Conservation (phyloP, 2,888 invertebrate species). For the Euplexia lucipara region DNA sequence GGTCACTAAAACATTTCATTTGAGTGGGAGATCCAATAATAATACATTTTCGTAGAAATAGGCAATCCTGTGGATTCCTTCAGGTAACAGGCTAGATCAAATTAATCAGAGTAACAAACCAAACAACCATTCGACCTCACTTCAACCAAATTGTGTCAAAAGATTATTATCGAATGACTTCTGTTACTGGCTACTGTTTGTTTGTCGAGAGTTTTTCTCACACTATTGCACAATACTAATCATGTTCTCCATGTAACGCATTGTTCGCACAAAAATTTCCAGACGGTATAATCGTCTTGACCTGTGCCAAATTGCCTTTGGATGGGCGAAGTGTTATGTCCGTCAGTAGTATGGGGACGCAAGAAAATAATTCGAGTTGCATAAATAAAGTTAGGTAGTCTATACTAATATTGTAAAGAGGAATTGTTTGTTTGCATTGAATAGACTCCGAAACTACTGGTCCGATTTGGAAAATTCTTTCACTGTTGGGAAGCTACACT, state of each 20-base stretch:
- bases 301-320: conserved; percentile 35
- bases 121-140: background rate
- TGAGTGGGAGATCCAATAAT: too few relatives aligned
- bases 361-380: conserved; percentile 6
- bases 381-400: conserved; percentile 5
- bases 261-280: conserved; percentile 56
- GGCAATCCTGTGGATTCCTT: too few relatives aligned
- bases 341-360: background rate
- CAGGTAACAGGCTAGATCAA: too few relatives aligned
- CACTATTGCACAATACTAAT: conserved; percentile 47
- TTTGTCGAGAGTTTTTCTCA: conserved; percentile 52
- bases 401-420: too few relatives aligned
- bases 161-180: conserved; percentile 37
- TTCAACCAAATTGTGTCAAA: conserved; percentile 32
- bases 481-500: too few relatives aligned
- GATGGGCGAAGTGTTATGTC: conserved; percentile 13
- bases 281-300: conserved; percentile 40
- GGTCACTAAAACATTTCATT: too few relatives aligned
- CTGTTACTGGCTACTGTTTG: conserved; percentile 19
- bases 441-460: too few relatives aligned
- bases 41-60: too few relatives aligned
- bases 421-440: too few relatives aligned
- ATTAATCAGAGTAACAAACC: too few relatives aligned
- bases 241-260: conserved; percentile 35
- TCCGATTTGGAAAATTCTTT: too few relatives aligned